Evolutionary conservation across 2,888 invertebrate genomes (phyloP), one percentile per base, ranked within the genome.

Genomic region (Habrosyne pyritoides): DNA sequence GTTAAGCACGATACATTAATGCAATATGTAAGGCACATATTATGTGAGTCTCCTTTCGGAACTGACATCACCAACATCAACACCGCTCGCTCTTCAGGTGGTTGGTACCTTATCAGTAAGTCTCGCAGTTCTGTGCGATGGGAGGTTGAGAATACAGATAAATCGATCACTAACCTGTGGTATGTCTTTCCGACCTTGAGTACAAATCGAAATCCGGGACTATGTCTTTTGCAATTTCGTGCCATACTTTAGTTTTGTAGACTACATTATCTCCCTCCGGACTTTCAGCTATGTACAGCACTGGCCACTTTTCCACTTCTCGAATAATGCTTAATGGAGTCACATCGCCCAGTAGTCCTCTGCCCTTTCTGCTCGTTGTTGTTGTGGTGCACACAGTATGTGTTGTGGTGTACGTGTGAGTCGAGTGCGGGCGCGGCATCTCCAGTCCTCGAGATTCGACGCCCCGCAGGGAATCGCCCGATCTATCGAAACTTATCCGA

Each of bases 301-400:
- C 73, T 8, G 82, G 83, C 77, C 82, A 75, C 56, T 76, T 77
- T 60, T 82, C 65, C 26, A 83, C 79, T 57, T 81, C 81, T 4
- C 67, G 64, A 18, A 83, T 83, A n/a, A 83, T 70, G n/a, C 66
- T 62, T 51, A 82, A 54, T 1, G 81, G 80, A 48, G 77, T 73
- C 21, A 82, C 70, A 36, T 81, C 79, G 54, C 79, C 75, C 50
- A 81, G 63, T 49, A 81, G 66, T 56, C n/a, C n/a, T n/a, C 74
- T 79, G 5, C 7, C 12, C 52, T 73, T 75, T 22, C 55, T 53
- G 14, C 50, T 12, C 59, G 59, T 64, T 21, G 33, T 36, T 36
- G 12, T 24, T 24, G 24, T 24, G 3, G 24, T 24, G 4, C 3
- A 7, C 7, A 7, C 24, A 5, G 7, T 7, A 24, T 7, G 24